These are phyloP conservation scores for Semotilus atromaculatus DNA, from an alignment of 2,797 vertebrate species.

Conservation along the genomic window DNA sequence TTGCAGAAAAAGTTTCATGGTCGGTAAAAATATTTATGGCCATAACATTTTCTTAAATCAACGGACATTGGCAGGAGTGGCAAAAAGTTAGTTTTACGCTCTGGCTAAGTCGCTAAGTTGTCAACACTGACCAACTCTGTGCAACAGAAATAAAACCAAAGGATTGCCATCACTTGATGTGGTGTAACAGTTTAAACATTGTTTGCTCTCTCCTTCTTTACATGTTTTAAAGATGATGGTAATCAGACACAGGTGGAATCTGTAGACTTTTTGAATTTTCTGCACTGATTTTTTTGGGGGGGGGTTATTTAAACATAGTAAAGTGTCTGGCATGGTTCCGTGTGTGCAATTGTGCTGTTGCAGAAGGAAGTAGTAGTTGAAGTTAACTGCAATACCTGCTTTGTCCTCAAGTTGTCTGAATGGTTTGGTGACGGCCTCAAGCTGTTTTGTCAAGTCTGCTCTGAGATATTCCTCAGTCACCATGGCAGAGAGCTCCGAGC, in stretches of 20 bases:
- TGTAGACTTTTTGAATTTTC: neutral
- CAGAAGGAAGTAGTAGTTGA: neutral
- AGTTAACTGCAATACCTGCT: slow-evolving; percentile 85
- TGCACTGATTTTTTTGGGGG: too few species aligned
- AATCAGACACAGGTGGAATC: neutral
- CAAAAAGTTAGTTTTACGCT: too few species aligned
- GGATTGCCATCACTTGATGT: neutral
- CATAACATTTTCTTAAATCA: too few species aligned
- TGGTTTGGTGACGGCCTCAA: slow-evolving; percentile 88
- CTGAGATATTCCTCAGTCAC: slow-evolving; percentile 95
- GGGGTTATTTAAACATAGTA: too few species aligned
- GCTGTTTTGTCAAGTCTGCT: slow-evolving; percentile 89
- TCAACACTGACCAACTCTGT: too few species aligned
- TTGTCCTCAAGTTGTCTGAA: slow-evolving; percentile 92
- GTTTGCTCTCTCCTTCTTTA: too few species aligned
- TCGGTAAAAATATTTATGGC: too few species aligned
- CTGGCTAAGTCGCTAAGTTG: too few species aligned
- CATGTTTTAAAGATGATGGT: too few species aligned
- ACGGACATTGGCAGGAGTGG: too few species aligned
- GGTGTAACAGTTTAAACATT: too few species aligned
- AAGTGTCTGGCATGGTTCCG: neutral
- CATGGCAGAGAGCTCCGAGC: slow-evolving; percentile 85
- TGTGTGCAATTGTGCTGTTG: neutral
- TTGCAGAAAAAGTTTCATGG: too few species aligned
- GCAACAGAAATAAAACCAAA: neutral